Evolutionary conservation across 2,113 vertebrate genomes (phyloP), one percentile per base, ranked within the genome.

Genomic region (Ctenomys sociabilis): DNA sequence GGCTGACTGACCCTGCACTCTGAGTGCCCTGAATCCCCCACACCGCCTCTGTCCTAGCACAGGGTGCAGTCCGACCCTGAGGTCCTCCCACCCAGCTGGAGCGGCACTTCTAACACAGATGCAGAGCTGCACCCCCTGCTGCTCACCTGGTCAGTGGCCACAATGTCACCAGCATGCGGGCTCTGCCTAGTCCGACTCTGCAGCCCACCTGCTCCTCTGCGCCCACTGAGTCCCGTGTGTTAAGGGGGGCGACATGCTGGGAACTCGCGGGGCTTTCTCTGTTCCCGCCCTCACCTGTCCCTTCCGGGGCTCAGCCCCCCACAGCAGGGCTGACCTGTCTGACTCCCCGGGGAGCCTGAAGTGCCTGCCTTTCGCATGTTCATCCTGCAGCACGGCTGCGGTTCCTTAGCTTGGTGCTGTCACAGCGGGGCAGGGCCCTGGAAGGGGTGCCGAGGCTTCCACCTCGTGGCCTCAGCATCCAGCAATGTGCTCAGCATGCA

Each of bases 211-310:
- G 26, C 22, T 9, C 32, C 68, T 70, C 68, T 35, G 35, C 17
- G 17, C 68, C 68, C 68, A n/a, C 68, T 16, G 30, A 26, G 4
- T 82, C 45, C 1, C 3, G n/a, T 19, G 45, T n/a, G 66, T 30
- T 59, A n/a, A 66, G 24, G 10, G 1, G 1, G 1, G 14, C 0
- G 2, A 43, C 32, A 9, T 6, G n/a, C 57, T 35, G 28, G 30
- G 43, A 63, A 3, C 57, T 3, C 49, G 3, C 10, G 12, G 1
- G 57, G 1, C 64, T 11, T 52, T 57, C 21, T 19, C 37, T n/a
- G 35, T 7, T 17, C 7, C 45, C 63, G 64, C 43, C 52, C 45
- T 40, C 37, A 4, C 45, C 63, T 81, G 17, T 45, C 43, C 3
- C 30, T 61, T 61, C 7, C 37, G 49, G 3, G 73, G 4, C 3